These are phyloP conservation scores for Callipepla squamata DNA, from an alignment of 2,113 vertebrate species.

Conservation along the genomic window DNA sequence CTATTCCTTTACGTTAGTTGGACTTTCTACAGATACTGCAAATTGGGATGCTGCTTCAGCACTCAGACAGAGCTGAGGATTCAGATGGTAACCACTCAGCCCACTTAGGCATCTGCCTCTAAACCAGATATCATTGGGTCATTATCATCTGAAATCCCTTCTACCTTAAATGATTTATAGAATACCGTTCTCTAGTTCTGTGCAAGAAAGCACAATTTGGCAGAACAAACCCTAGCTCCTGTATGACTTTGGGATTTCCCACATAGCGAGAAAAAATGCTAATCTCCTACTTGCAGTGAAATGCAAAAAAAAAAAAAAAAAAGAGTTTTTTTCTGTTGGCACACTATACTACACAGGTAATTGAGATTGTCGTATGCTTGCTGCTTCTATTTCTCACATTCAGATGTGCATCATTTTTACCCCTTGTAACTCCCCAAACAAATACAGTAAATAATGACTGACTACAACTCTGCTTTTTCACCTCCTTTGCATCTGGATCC, in stretches of 20 bases:
- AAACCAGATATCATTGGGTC: rapidly evolving
- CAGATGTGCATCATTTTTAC: not conserved
- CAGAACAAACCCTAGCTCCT: not conserved
- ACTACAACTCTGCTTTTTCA: not conserved
- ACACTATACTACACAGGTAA: not conserved
- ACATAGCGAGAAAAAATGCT: not conserved
- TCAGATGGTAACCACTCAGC: not conserved
- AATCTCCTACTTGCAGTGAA: not conserved
- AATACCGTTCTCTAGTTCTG: not conserved
- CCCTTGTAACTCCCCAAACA: not conserved
- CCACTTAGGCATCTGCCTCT: rapidly evolving
- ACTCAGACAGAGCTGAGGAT: not conserved
- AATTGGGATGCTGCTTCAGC: not conserved
- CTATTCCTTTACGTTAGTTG: not conserved
- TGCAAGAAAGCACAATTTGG: not conserved
- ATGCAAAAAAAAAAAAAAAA: not conserved
- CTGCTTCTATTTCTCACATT: not conserved
- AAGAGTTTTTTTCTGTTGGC: not conserved
- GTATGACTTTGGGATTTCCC: not conserved
- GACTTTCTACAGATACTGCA: not conserved
- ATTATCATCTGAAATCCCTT: not conserved
- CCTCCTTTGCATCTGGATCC: not conserved
- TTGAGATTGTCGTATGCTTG: not conserved
- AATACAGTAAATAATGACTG: not conserved
- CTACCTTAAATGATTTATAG: not conserved